Conservation (phyloP, 2,888 invertebrate genomes). For the Heliconius cydno region DNA sequence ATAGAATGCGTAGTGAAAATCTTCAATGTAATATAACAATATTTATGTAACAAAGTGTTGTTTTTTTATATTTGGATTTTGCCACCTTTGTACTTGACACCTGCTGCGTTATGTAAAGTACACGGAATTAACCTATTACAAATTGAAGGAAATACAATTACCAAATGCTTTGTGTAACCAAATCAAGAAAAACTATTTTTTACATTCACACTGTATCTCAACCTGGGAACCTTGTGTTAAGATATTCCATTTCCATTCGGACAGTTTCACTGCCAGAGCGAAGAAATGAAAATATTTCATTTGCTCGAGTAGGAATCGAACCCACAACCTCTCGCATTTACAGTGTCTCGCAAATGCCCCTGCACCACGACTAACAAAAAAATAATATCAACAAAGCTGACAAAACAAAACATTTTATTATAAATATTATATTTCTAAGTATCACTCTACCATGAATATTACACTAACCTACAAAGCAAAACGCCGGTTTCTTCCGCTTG, state of each 20-base stretch:
- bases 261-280: too few species aligned
- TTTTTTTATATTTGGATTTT: neutral
- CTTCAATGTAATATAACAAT: neutral
- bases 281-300: too few species aligned
- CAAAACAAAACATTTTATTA: neutral
- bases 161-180: neutral
- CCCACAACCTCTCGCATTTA: neutral
- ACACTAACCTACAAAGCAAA: slow-evolving; percentile 16
- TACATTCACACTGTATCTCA: neutral
- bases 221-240: neutral
- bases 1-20: neutral
- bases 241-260: neutral
- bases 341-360: too few species aligned
- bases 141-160: too few species aligned
- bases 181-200: neutral
- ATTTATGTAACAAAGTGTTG: neutral
- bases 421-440: slow-evolving; percentile 5
- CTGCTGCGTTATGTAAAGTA: too few species aligned
- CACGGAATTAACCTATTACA: too few species aligned
- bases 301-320: neutral
- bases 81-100: neutral
- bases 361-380: neutral
- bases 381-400: too few species aligned
- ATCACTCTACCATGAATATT: neutral
- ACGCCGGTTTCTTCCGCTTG: slow-evolving; percentile 21